phyloP scores from a whole-genome alignment of 2,888 invertebrate species.

The Ceraclea dissimilis region DNA sequence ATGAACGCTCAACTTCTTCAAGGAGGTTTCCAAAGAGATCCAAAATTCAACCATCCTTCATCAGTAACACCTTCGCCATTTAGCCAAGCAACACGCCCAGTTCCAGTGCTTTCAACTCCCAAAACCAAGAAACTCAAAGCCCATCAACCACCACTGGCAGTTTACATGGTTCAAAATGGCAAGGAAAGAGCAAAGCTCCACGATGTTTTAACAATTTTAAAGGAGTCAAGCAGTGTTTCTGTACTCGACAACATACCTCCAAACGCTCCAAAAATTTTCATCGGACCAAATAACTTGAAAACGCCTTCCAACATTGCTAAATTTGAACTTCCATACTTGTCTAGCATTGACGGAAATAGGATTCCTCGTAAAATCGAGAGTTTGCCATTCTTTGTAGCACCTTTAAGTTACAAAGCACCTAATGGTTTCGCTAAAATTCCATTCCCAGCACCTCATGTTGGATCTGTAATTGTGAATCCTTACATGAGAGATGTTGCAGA shows the following conservation, averaged over 20 bases:
- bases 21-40: conserved; percentile 31
- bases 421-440: conserved; percentile 78
- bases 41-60: conserved; percentile 20
- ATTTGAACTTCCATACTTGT: conserved; percentile 77
- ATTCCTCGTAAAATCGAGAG: conserved; percentile 65
- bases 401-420: conserved; percentile 76
- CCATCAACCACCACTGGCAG: conserved; percentile 78
- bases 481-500: conserved; percentile 34
- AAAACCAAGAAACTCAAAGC: conserved; percentile 58
- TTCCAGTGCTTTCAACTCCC: conserved; percentile 37
- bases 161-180: conserved; percentile 60
- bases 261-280: conserved; percentile 68
- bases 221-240: conserved; percentile 64
- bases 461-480: conserved; percentile 70
- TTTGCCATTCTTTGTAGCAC: conserved; percentile 79
- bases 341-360: conserved; percentile 59
- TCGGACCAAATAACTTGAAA: conserved; percentile 68
- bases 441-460: conserved; percentile 79
- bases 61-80: conserved; percentile 39
- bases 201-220: conserved; percentile 63
- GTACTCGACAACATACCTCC: conserved; percentile 68
- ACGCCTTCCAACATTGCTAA: conserved; percentile 67
- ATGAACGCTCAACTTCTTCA: conserved; percentile 36
- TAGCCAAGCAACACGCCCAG: conserved; percentile 36
- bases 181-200: conserved; percentile 50